phyloP scores from a whole-genome alignment of 2,113 vertebrate species.

The Paratilapia polleni region DNA sequence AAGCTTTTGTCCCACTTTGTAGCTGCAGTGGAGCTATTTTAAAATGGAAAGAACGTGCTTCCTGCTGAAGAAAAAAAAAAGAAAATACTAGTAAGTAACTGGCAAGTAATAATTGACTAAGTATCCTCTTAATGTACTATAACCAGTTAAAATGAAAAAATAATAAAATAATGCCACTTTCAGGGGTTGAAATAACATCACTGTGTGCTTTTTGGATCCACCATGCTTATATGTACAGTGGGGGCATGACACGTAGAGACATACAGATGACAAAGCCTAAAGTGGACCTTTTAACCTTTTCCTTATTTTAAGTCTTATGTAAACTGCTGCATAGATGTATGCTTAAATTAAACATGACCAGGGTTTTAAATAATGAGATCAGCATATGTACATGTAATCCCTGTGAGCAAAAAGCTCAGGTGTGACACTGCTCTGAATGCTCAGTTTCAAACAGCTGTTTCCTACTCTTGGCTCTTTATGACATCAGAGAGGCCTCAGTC shows the following conservation, averaged over 20 bases:
- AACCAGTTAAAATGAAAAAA: background rate
- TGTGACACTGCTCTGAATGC: background rate
- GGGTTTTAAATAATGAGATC: background rate
- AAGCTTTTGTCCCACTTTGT: conserved; percentile 25
- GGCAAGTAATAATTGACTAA: background rate
- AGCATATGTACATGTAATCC: background rate
- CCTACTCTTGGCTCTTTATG: background rate
- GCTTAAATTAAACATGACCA: background rate
- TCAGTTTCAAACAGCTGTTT: background rate
- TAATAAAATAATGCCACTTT: background rate
- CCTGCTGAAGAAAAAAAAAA: background rate
- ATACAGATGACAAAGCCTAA: background rate
- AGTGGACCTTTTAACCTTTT: background rate
- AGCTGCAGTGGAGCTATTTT: background rate
- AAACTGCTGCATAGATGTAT: background rate
- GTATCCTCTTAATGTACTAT: background rate
- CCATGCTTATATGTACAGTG: background rate
- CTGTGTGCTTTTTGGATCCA: background rate
- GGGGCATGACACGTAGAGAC: background rate
- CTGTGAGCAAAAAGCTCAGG: background rate
- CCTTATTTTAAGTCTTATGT: background rate
- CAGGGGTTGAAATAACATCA: background rate
- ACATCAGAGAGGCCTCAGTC: background rate
- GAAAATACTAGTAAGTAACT: background rate
- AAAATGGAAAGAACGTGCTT: background rate